phyloP scores from a whole-genome alignment of 2,113 vertebrate genomes.

The Lepus europaeus region DNA sequence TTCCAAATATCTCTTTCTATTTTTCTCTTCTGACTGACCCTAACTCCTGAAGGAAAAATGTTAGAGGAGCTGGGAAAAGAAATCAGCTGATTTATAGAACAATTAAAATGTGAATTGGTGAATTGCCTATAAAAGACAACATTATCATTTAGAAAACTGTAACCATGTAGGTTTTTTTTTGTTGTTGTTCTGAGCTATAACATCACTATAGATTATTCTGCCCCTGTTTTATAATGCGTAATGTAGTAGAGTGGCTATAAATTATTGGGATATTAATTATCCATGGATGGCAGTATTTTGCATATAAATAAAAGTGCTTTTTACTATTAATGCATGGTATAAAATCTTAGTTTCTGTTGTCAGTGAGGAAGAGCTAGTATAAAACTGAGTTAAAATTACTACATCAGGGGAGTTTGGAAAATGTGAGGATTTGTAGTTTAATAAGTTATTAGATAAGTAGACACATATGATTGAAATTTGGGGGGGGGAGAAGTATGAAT shows the following conservation, averaged over 20 bases:
- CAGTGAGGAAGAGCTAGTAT: constrained; percentile 27
- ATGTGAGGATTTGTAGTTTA: background rate
- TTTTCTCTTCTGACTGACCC: background rate
- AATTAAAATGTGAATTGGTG: constrained; percentile 41
- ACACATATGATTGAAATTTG: background rate
- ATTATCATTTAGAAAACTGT: constrained; percentile 40
- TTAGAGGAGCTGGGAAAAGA: background rate
- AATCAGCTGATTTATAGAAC: constrained; percentile 53
- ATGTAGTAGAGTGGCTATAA: constrained; percentile 41
- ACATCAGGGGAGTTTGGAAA: constrained; percentile 29
- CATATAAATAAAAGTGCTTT: constrained; percentile 71
- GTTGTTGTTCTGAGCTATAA: background rate
- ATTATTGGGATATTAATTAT: constrained; percentile 68
- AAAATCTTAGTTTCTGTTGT: constrained; percentile 68
- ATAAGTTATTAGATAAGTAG: background rate
- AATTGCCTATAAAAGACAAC: constrained; percentile 54
- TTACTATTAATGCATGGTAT: constrained; percentile 63
- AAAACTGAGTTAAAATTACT: constrained; percentile 62
- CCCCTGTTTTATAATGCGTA: constrained; percentile 66
- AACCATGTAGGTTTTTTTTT: background rate
- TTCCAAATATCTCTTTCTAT: background rate
- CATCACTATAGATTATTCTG: constrained; percentile 52
- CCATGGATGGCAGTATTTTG: constrained; percentile 59
- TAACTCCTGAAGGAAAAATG: background rate
- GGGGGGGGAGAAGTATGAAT: background rate